Base-by-base conservation (phyloP, 2,888 invertebrate genomes). In the Drosophila rubida region DNA sequence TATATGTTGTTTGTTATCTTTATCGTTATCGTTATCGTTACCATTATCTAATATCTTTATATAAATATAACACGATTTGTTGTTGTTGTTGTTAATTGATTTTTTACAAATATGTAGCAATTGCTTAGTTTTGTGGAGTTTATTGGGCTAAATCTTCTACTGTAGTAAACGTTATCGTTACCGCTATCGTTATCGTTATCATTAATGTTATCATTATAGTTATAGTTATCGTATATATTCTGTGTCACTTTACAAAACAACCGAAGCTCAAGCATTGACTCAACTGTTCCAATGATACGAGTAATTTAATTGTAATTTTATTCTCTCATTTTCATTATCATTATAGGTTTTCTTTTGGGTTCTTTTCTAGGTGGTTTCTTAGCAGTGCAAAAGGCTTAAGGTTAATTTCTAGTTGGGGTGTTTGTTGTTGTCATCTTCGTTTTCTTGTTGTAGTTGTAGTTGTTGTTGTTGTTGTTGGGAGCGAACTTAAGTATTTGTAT, bases 241-340 rank as follows among this genome's bases (percentile, higher is more conserved):
- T 69, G 72, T 70, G 78, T 78, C 63, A 75, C 64, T 73, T 84
- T 71, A 72, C 61, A 81, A 78, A 84, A 87, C 87, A 90, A 89
- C 89, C 88, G 77, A 89, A 89, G 88, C 89, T 89, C 85, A 90
- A 89, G 79, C 71, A 77, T 81, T 78, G 75, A 78, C 84, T 82
- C 76, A 82, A 74, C 13, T 32, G 22, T 61, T 30, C n/a, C 37
- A 51, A 53, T 53, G 45, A 76, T 67, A 63, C 55, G 39, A 70
- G 25, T 41, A 54, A 32, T 19, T 50, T 27, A 30, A 42, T 13
- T 50, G 13, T 22, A 9, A 37, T 35, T 48, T 35, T 55, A 8
- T 53, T 60, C 22, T 53, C 51, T 45, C 9, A 27, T 51, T 60
- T 53, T 16, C 41, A 37, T 39, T 61, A 45, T 54, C 37, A 22